Percentiles rank a stretch among this genome's conserved stretches.
phyloP scores from a whole-genome alignment of 92 coral and sea anemone species.

The Muricea muricata region DNA sequence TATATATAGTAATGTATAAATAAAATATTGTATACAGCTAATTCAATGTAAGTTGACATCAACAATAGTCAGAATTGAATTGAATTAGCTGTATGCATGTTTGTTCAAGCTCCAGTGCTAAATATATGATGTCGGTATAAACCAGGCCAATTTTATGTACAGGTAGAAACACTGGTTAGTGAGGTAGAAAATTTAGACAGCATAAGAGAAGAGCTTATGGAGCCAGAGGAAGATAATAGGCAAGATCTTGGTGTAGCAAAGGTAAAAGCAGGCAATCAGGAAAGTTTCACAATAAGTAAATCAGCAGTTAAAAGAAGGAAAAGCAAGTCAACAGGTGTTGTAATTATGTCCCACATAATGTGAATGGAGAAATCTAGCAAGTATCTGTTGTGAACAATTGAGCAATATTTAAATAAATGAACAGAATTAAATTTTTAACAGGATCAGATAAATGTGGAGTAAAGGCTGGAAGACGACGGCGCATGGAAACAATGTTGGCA shows the following conservation, averaged over 20 bases:
- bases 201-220: background rate
- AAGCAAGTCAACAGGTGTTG: constrained; percentile 5
- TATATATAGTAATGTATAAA: no score
- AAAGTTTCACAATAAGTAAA: background rate
- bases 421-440: background rate
- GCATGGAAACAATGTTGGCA: constrained; percentile 7
- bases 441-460: background rate
- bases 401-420: no score
- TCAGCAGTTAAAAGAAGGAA: background rate
- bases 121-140: no score
- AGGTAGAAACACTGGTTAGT: background rate
- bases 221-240: background rate
- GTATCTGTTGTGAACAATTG: background rate
- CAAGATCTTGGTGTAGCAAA: background rate
- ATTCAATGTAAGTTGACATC: no score
- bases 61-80: no score
- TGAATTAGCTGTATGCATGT: no score
- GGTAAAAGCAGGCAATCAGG: background rate
- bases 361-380: background rate
- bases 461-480: constrained; percentile 6
- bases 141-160: no score
- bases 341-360: background rate
- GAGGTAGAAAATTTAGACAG: background rate
- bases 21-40: no score
- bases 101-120: no score